Evolutionary conservation across 2,888 invertebrate genomes (phyloP).

Genomic region (Griposia aprilina): DNA sequence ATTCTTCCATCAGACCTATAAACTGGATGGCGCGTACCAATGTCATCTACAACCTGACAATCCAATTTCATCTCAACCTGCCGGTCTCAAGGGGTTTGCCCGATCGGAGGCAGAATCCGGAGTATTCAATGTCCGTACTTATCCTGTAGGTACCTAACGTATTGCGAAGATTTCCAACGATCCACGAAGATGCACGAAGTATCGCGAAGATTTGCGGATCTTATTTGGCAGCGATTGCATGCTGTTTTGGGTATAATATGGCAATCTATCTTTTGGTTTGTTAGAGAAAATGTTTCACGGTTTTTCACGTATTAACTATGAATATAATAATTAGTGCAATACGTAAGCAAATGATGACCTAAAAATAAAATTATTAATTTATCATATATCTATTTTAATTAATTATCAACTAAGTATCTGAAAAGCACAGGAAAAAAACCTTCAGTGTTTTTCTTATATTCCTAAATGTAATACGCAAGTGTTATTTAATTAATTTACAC

Average conservation of each 20-base stretch:
- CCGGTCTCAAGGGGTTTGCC: slow-evolving; percentile 63
- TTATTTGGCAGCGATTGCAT: slow-evolving; percentile 38
- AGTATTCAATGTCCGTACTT: slow-evolving; percentile 59
- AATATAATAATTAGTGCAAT: background rate
- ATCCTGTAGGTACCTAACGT: slow-evolving; percentile 48
- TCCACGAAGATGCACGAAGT: slow-evolving; percentile 35
- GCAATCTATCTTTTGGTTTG: background rate
- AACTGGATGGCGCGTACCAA: slow-evolving; percentile 61
- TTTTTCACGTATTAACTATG: background rate
- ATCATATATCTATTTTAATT: background rate
- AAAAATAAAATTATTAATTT: background rate
- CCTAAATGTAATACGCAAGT: background rate
- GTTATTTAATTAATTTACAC: background rate
- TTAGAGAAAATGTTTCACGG: background rate
- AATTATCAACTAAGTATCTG: background rate
- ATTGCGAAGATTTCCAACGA: slow-evolving; percentile 46
- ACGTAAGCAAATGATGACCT: background rate
- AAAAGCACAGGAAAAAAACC: background rate
- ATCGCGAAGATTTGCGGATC: slow-evolving; percentile 43
- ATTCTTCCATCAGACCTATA: slow-evolving; percentile 62
- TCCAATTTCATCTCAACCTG: slow-evolving; percentile 73
- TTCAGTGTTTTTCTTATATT: background rate
- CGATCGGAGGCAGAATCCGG: slow-evolving; percentile 51
- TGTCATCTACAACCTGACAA: slow-evolving; percentile 69
- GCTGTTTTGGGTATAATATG: slow-evolving; percentile 25